Evolutionary conservation across 2,797 vertebrate species (phyloP).

Genomic region (Hipposideros larvatus): DNA sequence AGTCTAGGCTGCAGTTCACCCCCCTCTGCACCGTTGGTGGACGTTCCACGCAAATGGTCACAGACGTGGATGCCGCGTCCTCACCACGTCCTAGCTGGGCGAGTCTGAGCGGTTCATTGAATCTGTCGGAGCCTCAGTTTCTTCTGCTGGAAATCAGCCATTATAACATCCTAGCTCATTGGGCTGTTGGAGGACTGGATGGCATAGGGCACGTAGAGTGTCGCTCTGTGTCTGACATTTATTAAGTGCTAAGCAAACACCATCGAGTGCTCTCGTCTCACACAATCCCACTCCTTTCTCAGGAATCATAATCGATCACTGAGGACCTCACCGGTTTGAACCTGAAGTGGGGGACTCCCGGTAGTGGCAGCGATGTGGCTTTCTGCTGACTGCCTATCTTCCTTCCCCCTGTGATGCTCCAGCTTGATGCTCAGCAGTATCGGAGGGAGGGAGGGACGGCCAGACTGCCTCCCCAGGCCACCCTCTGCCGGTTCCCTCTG

Average conservation of each 20-base stretch:
- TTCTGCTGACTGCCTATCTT: rapidly evolving
- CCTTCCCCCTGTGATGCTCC: rapidly evolving
- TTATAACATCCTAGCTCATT: rapidly evolving
- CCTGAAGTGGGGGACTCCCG: rapidly evolving
- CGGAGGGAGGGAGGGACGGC: neutral
- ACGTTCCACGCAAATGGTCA: rapidly evolving
- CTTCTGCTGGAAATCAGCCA: neutral
- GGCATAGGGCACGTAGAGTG: neutral
- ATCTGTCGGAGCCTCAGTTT: neutral
- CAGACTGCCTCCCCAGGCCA: neutral
- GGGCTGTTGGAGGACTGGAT: rapidly evolving
- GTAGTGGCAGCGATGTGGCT: rapidly evolving
- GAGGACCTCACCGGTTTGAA: rapidly evolving
- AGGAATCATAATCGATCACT: rapidly evolving
- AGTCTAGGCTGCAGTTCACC: neutral
- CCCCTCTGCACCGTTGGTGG: rapidly evolving
- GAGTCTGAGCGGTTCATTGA: rapidly evolving
- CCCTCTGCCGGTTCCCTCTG: too few species aligned
- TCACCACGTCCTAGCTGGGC: rapidly evolving
- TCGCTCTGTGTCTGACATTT: rapidly evolving
- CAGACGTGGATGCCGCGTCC: rapidly evolving
- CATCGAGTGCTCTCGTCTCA: rapidly evolving
- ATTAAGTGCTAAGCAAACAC: neutral
- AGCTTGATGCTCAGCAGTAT: rapidly evolving
- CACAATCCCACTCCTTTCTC: rapidly evolving